Conservation (phyloP, 2,113 vertebrate genomes). For the Epinephelus fuscoguttatus region DNA sequence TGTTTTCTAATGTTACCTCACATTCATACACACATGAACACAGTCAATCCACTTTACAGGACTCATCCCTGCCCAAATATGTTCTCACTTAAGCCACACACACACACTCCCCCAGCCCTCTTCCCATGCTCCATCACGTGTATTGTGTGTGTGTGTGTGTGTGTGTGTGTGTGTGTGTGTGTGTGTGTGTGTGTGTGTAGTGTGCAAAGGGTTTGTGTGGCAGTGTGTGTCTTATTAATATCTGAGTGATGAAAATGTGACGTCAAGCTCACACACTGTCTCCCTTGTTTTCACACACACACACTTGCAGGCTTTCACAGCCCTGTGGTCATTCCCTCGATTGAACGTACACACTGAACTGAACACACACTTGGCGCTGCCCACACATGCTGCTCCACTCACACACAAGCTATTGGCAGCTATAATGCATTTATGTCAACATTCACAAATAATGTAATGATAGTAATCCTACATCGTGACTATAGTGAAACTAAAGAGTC, state of each 20-base stretch:
- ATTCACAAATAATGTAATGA: not conserved
- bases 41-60: slow-evolving; percentile 26
- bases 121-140: slow-evolving; percentile 9
- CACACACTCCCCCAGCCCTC: not conserved
- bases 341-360: slow-evolving; percentile 41
- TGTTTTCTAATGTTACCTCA: slow-evolving; percentile 31
- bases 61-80: slow-evolving; percentile 37
- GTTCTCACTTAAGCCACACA: slow-evolving; percentile 32
- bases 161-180: not conserved
- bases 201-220: slow-evolving; percentile 9
- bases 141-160: slow-evolving; percentile 9
- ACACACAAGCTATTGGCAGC: slow-evolving; percentile 5
- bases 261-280: slow-evolving; percentile 76
- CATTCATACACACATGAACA: slow-evolving; percentile 31
- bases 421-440: not conserved
- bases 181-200: slow-evolving; percentile 7
- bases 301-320: slow-evolving; percentile 57
- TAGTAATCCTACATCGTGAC: not conserved
- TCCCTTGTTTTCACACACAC: slow-evolving; percentile 75
- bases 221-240: slow-evolving; percentile 76
- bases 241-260: slow-evolving; percentile 79
- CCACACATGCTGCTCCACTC: slow-evolving; percentile 52
- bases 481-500: not conserved
- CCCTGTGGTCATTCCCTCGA: slow-evolving; percentile 49
- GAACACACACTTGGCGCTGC: slow-evolving; percentile 37